These are phyloP conservation scores for Macroramphosus scolopax DNA, from an alignment of 2,797 vertebrate genomes.

Conservation along the genomic window DNA sequence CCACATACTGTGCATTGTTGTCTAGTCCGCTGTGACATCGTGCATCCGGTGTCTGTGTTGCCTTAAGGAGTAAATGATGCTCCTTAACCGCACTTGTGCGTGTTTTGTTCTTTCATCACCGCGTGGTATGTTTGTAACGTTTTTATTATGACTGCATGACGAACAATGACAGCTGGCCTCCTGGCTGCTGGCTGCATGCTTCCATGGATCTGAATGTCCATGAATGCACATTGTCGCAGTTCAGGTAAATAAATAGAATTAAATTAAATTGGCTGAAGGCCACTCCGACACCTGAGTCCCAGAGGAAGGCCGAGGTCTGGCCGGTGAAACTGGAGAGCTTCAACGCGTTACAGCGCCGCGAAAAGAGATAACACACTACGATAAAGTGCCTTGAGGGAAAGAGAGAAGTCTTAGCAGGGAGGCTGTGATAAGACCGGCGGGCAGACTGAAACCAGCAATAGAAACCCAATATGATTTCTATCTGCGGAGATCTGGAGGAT, in stretches of 20 bases:
- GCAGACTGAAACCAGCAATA: conserved; percentile 35
- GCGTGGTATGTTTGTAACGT: no score
- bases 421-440: conserved; percentile 45
- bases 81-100: no score
- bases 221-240: no score
- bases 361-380: conserved; percentile 44
- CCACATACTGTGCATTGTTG: conserved; percentile 16
- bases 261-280: conserved; percentile 39
- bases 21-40: conserved; percentile 14
- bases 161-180: no score
- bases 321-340: conserved; percentile 63
- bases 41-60: conserved; percentile 25
- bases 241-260: no score
- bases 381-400: conserved; percentile 51
- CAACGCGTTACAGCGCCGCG: conserved; percentile 55
- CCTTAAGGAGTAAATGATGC: conserved; percentile 36
- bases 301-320: conserved; percentile 57
- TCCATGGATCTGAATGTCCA: no score
- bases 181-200: no score
- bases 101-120: background rate
- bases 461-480: conserved; percentile 61
- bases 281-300: conserved; percentile 69
- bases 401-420: conserved; percentile 60
- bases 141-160: no score
- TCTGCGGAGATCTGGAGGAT: conserved; percentile 41